Base-by-base conservation (phyloP, 1,140 invertebrate genomes). In the Sycobia sp. region DNA sequence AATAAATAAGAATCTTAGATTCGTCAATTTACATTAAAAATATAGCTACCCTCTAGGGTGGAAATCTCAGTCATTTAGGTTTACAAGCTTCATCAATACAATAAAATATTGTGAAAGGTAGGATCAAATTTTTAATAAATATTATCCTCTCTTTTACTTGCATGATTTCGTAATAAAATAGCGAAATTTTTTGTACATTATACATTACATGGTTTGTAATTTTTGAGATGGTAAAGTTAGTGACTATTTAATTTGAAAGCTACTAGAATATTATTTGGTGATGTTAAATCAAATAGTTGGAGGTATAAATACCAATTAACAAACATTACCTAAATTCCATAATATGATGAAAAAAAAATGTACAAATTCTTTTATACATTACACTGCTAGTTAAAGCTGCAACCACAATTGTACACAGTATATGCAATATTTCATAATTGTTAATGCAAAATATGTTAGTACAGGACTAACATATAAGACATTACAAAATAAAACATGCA, bases 1-100 rank as follows among this genome's bases (percentile, higher is more conserved):
- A 56, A 49, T 38, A 50, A 50, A 50, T 32, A 57, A 50, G 46
- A 47, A 63, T 63, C 27, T 57, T 63, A 9, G 46, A 57, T 50
- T 50, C 27, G 54, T 63, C 36, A 63, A 57, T 63, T 63, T 51
- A 57, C 54, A 63, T 57, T 62, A 63, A 63, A 60, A 63, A 63
- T 63, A 63, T 57, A 51, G 50, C 3, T 50, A 36, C 46, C 18
- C 43, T 57, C 22, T 0, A 16, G 36, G 51, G 38, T 34, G 41
- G 3, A 29, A 57, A 57, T 57, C 27, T 56, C 53, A 57, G 54
- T 63, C 61, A 63, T 34, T 3, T 63, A 10, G 11, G 11, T 11
- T 56, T 43, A 41, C 29, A 34, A 9, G 7, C 13, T 60, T 51
- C 2, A 16, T 43, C 50, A 32, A 39, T 63, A 56, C 56, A 63